These are phyloP conservation scores for Parelbella ahira DNA, from an alignment of 2,888 invertebrate species.

Conservation along the genomic window DNA sequence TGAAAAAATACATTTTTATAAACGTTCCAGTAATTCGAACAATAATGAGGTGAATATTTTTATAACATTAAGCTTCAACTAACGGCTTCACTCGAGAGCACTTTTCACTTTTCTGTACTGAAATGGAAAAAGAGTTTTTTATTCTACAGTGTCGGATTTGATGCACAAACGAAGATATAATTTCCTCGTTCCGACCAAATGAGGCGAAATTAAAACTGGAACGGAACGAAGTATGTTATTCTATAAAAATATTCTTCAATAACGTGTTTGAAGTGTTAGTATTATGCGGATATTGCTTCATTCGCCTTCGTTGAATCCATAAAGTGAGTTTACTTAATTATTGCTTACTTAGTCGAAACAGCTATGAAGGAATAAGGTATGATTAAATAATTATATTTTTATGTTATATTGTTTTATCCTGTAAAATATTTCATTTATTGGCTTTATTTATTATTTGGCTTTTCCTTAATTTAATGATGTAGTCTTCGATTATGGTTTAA, in stretches of 20 bases:
- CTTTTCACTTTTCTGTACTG: slow-evolving; percentile 12
- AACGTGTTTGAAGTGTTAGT: slow-evolving; percentile 4
- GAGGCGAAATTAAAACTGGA: slow-evolving; percentile 20
- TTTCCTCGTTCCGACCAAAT: slow-evolving; percentile 14
- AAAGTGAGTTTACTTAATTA: too few species aligned
- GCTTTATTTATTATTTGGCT: too few species aligned
- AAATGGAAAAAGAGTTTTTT: slow-evolving; percentile 14
- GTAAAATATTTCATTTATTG: too few species aligned
- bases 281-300: slow-evolving; percentile 3
- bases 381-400: too few species aligned
- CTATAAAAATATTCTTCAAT: slow-evolving; percentile 11
- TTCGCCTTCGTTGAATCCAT: too few species aligned
- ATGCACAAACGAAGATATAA: slow-evolving; percentile 22
- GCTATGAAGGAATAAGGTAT: too few species aligned
- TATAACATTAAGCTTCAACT: slow-evolving; percentile 16
- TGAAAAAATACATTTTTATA: slow-evolving; percentile 4
- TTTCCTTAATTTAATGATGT: too few species aligned
- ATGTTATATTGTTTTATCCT: too few species aligned
- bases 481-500: too few species aligned
- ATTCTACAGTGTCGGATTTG: slow-evolving; percentile 20
- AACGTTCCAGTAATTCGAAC: slow-evolving; percentile 7
- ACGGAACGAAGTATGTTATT: slow-evolving; percentile 11
- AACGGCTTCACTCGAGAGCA: slow-evolving; percentile 9
- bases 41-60: slow-evolving; percentile 8
- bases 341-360: too few species aligned